Base-by-base conservation (phyloP, 2,113 vertebrate species). In the Galbula dea region DNA sequence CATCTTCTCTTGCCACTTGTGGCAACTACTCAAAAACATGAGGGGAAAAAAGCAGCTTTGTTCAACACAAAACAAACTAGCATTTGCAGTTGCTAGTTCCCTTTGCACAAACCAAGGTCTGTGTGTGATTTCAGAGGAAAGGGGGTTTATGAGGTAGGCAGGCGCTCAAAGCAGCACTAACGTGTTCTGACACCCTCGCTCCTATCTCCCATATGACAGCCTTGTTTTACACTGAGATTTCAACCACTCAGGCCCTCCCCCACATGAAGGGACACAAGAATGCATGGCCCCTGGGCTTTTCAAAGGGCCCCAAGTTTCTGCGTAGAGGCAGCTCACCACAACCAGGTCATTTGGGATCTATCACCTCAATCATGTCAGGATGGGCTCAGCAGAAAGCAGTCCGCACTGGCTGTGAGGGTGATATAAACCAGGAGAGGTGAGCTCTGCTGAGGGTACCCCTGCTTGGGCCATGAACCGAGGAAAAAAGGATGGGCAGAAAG, bases 241-340 rank as follows among this genome's bases (percentile, higher is more conserved):
- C 62, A 83, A 55, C 17, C 16, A 11, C 30, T 18, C 68, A 22
- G 39, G 51, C 63, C 78, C 48, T 22, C 45, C 45, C 39, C 29
- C 0, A 1, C 39, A 5, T 3, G 49, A 54, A 74, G 48, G 36
- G 27, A 59, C 37, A 65, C 17, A 3, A 36, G 54, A 0, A 1
- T 41, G 12, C 51, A 3, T 1, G 22, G 65, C 80, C 78, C 29
- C 46, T 0, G 8, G 76, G 67, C 12, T 92, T 27, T 36, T 22
- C 80, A 21, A 11, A 55, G n/a, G 34, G 23, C 30, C 7, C 46
- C 6, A 2, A 51, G 39, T 54, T 68, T 8, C 49, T 45, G 39
- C 1, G 1, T 2, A 12, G 39, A 46, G 69, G 39, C 59, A 80
- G 54, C 49, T 93, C 19, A 15, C 16, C 49, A 15, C 58, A 48